These are phyloP conservation scores for Poicephalus meyeri DNA, from an alignment of 2,113 vertebrate species.

Conservation along the genomic window DNA sequence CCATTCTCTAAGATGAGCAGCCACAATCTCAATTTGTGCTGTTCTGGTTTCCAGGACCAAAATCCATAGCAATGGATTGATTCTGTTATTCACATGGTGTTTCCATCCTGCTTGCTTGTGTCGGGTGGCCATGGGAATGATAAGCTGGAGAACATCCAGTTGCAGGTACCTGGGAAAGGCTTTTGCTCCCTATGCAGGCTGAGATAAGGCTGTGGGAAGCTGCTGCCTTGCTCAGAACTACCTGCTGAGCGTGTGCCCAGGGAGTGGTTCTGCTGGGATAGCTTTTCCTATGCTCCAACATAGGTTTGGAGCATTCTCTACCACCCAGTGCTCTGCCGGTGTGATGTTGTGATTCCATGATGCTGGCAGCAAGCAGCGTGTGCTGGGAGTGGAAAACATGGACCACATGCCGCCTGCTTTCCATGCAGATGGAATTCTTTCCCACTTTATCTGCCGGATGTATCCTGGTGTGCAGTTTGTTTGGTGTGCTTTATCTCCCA, in stretches of 20 bases:
- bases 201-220: neutral
- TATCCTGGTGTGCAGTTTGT: conserved; percentile 1
- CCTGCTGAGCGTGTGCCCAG: neutral
- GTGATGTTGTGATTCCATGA: neutral
- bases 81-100: neutral
- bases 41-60: neutral
- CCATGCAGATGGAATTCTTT: neutral
- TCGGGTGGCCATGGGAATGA: neutral
- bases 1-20: neutral
- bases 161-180: neutral
- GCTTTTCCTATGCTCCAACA: neutral
- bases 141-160: neutral
- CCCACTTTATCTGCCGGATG: neutral
- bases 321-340: neutral
- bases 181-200: neutral
- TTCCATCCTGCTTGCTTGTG: neutral
- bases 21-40: neutral
- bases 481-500: conserved; percentile 17
- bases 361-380: neutral
- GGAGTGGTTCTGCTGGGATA: neutral
- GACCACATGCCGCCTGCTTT: neutral
- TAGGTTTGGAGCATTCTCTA: neutral
- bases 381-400: neutral
- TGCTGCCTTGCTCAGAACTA: neutral
- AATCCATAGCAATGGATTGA: neutral